Evolutionary conservation across 2,888 invertebrate genomes (phyloP), one percentile per base, ranked within the genome.

Genomic region (Macaria notata): DNA sequence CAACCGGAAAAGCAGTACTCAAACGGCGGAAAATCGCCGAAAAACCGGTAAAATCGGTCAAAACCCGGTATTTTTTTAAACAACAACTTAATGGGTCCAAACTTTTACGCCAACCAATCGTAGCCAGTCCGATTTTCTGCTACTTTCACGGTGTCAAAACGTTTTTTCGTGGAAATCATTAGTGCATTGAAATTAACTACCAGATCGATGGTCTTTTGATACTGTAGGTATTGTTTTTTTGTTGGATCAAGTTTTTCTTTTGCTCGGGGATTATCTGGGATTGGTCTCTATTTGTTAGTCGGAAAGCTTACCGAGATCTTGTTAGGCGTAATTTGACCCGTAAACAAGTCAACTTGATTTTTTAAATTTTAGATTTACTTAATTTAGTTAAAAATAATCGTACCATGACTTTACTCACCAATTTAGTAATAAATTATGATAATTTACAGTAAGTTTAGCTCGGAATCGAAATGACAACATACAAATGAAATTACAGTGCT

Each of bases 1-100:
- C 76, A 76, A 89, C 83, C 89, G 87, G 86, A 85, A 89, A 89
- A 85, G 74, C 74, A 75, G 81, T 83, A 84, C 67, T 78, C 88
- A 86, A 89, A 86, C 83, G 86, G 77, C 89, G 88, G 87, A 89
- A 90, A 89, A 91, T 89, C 86, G 79, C 75, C 80, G 79, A 88
- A 88, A 64, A 63, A 54, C 58, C 58, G 54, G 46, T 54, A 54
- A 58, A 58, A 58, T 88, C 84, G 78, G 76, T 81, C 81, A 86
- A 87, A 88, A 86, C 82, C 86, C 85, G 70, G 83, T 83, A 78
- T 87, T 88, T 19, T 19, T 87, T 87, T 84, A 76, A 77, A 78
- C 81, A 76, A 41, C 36, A 41, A 86, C 86, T 84, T 77, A 78
- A 78, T 81, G 77, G 46, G 39, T 46, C 39, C 38, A 80, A 84